Evolutionary conservation across 2,797 vertebrate species (phyloP), one percentile per base, ranked within the genome.

Genomic region (Babyrousa celebensis): DNA sequence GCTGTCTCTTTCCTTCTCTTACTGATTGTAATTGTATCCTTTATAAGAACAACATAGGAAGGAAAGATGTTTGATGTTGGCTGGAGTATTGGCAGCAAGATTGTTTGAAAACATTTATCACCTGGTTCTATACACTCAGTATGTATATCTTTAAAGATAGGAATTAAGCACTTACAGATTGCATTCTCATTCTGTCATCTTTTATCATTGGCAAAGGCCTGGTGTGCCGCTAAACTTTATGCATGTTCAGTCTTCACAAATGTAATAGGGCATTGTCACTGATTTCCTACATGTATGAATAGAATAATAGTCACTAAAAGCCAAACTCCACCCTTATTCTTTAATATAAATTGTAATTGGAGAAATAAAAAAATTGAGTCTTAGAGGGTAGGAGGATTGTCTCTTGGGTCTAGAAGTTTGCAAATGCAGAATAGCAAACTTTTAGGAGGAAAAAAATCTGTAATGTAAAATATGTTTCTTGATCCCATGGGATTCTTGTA

Each of bases 321-420:
- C 15, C 12, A 68, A 56, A n/a, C 12, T 32, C 18, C 48, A n/a
- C n/a, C n/a, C 65, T 72, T 89, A 72, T 56, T 95, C 48, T 84
- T 95, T 83, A 86, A 90, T 89, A 78, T 43, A 65, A 48, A n/a
- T 88, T 91, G 0, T 84, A 93, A 62, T 12, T 68, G 21, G 72
- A 72, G 43, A 67, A 77, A 48, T 48, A 48, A 32, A 80, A 71
- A 86, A n/a, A 72, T 52, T 52, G 48, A 89, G 18, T 83, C 21
- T 94, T 74, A 43, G 63, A 90, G 8, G 48, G 56, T 20, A 86
- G 25, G 40, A 68, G 40, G n/a, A 77, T 94, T 96, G 20, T 72
- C 68, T 86, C n/a, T 86, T 94, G 70, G 58, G 25, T 40, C 29
- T 43, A 48, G 72, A 2, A 40, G 70, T 82, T 96, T 90, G 12